Evolutionary conservation across 2,888 invertebrate species (phyloP).

Genomic region (Rutpela maculata): DNA sequence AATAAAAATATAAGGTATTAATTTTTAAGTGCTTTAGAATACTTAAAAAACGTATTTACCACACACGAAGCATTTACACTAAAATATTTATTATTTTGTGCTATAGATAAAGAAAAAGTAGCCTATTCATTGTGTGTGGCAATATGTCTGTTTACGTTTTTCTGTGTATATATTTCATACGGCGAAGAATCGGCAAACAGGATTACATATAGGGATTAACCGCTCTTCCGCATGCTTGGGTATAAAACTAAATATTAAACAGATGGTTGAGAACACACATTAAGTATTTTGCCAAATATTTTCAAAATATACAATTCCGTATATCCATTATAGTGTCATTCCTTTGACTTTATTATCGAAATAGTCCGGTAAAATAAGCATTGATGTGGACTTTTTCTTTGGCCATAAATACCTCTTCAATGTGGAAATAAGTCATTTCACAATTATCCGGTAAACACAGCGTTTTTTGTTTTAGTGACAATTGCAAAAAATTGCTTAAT

Average conservation of each 20-base stretch:
- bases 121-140: conserved; percentile 55
- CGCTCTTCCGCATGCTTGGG: conserved; percentile 50
- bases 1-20: conserved; percentile 15
- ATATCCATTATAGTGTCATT: conserved; percentile 23
- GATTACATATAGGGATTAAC: conserved; percentile 58
- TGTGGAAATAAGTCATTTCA: too few relatives aligned
- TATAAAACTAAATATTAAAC: conserved; percentile 32
- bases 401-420: too few relatives aligned
- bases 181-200: conserved; percentile 61
- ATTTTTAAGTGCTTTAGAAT: conserved; percentile 11
- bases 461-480: too few relatives aligned
- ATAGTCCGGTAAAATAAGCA: too few relatives aligned
- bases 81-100: conserved; percentile 29
- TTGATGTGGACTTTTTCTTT: too few relatives aligned
- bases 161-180: conserved; percentile 50
- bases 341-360: conserved; percentile 7
- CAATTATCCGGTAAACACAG: too few relatives aligned
- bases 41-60: conserved; percentile 19
- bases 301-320: conserved; percentile 36
- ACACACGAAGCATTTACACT: conserved; percentile 29
- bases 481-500: too few relatives aligned
- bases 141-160: conserved; percentile 55
- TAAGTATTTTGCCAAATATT: conserved; percentile 18
- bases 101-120: conserved; percentile 6
- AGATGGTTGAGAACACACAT: conserved; percentile 29